phyloP scores from a whole-genome alignment of 1,140 invertebrate species.

The Sinella curviseta region DNA sequence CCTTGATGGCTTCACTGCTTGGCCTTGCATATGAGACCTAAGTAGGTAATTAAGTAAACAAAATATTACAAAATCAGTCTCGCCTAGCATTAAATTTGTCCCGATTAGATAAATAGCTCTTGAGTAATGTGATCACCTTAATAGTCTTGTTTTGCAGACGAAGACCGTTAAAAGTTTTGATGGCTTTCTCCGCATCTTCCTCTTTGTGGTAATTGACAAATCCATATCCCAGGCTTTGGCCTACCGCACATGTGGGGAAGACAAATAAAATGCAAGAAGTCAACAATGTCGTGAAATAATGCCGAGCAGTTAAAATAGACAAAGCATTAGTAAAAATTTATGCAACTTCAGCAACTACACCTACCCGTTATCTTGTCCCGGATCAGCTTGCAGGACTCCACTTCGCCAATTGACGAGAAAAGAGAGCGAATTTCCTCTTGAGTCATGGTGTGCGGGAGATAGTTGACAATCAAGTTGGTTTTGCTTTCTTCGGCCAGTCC shows the following conservation, averaged over 20 bases:
- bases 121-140: slow-evolving; percentile 81
- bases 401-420: slow-evolving; percentile 96
- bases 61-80: too few species aligned
- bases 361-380: slow-evolving; percentile 97
- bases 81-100: too few species aligned
- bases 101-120: too few species aligned
- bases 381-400: slow-evolving; percentile 98
- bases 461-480: slow-evolving; percentile 99
- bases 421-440: slow-evolving; percentile 97
- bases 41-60: too few species aligned
- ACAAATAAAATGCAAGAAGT: slow-evolving; percentile 45
- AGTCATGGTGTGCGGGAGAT: slow-evolving; percentile 98
- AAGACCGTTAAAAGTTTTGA: slow-evolving; percentile 93
- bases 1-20: slow-evolving; percentile 98
- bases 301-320: too few species aligned
- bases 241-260: slow-evolving; percentile 62
- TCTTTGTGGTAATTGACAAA: slow-evolving; percentile 97
- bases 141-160: slow-evolving; percentile 99
- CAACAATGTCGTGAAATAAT: slow-evolving; percentile 45
- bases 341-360: too few species aligned
- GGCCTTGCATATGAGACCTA: slow-evolving; percentile 96
- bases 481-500: slow-evolving; percentile 87
- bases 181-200: slow-evolving; percentile 97
- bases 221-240: slow-evolving; percentile 97
- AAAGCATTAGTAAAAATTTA: too few species aligned